Evolutionary conservation across 2,797 vertebrate species (phyloP), one percentile per base, ranked within the genome.

Genomic region (Apogon talboti): DNA sequence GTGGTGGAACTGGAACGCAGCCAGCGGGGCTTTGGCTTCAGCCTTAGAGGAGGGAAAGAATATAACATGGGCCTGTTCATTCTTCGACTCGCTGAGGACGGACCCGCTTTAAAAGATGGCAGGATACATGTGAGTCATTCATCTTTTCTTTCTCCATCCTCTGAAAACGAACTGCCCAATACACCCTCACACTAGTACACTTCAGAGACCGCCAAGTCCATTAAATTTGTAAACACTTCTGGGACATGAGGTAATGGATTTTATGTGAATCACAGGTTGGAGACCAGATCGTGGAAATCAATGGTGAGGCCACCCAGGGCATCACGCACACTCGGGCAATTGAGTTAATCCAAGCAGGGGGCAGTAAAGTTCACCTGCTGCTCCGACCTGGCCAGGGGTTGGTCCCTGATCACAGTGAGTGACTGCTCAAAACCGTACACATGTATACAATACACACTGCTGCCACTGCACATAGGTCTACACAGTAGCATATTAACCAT

Each of bases 61-160:
- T 99, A 99, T 76, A 99, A 97, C 90, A 99, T 99, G 98, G 98
- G 97, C 1, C 90, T 99, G 28, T 99, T 98, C 84, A 99, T 99
- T 87, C 95, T 99, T 19, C 92, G 98, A 0, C 94, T 99, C 6
- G 98, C 97, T 0, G 98, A 99, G 78, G 98, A 98, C 0, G 98
- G 98, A 1, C 95, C 98, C 0, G 98, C 98, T 7, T 92, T 97
- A 21, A 96, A 94, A 59, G 97, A 99, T 0, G 96, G 97, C 46
- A 89, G 97, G 57, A 96, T 99, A 62, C 96, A 98, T 0, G 98
- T 99, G 85, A 95, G 96, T 94, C 13, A 7, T 3, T 1, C 45
- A 2, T 1, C 61, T 42, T 7, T n/a, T 16, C n/a, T 46, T 7
- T 21, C 45, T 85, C 71, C 62, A 64, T 73, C 24, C 21, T 30